phyloP scores from a whole-genome alignment of 2,797 vertebrate species.

The Falco columbarius region DNA sequence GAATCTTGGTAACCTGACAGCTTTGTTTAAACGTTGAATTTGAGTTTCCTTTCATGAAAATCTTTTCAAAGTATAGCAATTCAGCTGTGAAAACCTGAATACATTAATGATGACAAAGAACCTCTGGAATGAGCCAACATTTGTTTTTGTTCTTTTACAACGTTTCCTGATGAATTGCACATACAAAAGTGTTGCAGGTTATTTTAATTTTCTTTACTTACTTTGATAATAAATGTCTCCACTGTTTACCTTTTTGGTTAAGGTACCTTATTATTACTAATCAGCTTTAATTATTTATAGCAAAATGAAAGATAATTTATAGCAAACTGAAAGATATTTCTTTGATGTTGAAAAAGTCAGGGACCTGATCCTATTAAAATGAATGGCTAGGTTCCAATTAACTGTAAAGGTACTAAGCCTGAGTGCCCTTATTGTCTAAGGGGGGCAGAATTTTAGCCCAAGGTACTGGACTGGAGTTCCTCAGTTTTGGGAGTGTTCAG shows the following conservation, averaged over 20 bases:
- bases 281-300: slow-evolving; percentile 72
- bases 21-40: slow-evolving; percentile 74
- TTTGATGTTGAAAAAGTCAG: slow-evolving; percentile 26
- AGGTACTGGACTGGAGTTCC: background rate
- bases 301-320: slow-evolving; percentile 52
- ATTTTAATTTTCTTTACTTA: slow-evolving; percentile 73
- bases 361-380: slow-evolving; percentile 43
- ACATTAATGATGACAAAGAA: slow-evolving; percentile 82
- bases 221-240: slow-evolving; percentile 75
- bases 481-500: background rate
- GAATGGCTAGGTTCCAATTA: slow-evolving; percentile 41
- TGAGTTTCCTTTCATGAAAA: slow-evolving; percentile 76
- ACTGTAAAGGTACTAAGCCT: slow-evolving; percentile 16
- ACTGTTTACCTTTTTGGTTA: slow-evolving; percentile 71
- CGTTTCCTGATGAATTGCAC: slow-evolving; percentile 75
- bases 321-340: slow-evolving; percentile 40
- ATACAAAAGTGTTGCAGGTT: slow-evolving; percentile 72
- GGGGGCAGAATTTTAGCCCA: background rate
- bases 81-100: slow-evolving; percentile 78
- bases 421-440: background rate
- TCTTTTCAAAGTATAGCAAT: slow-evolving; percentile 78
- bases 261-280: slow-evolving; percentile 72
- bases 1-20: slow-evolving; percentile 74
- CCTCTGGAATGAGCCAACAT: slow-evolving; percentile 73
- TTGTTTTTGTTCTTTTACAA: slow-evolving; percentile 77